phyloP scores from a whole-genome alignment of 2,888 invertebrate genomes.

The Minunthozetes semirufus region DNA sequence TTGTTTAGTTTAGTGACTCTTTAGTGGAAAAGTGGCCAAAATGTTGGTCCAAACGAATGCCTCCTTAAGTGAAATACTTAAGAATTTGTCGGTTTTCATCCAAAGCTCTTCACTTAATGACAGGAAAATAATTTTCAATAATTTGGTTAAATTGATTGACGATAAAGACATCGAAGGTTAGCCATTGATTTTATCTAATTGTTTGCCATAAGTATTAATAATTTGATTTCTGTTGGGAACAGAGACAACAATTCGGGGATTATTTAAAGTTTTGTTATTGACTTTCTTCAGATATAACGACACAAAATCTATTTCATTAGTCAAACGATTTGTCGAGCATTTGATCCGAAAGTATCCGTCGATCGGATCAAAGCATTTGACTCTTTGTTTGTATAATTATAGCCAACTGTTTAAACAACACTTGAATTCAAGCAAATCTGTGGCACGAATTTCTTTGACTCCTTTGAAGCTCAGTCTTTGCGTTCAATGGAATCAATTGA shows the following conservation, averaged over 20 bases:
- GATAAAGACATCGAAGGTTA: constrained; percentile 27
- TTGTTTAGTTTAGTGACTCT: neutral
- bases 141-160: constrained; percentile 5
- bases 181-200: neutral
- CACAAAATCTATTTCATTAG: constrained; percentile 7
- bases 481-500: constrained; percentile 17
- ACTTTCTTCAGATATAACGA: constrained; percentile 17
- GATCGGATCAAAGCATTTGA: neutral
- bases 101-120: constrained; percentile 16
- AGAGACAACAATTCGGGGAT: constrained; percentile 29
- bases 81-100: constrained; percentile 31
- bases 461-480: constrained; percentile 2
- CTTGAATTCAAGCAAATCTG: constrained; percentile 22
- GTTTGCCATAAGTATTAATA: neutral
- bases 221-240: neutral
- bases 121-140: neutral
- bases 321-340: constrained; percentile 11
- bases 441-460: neutral
- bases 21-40: neutral
- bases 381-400: neutral
- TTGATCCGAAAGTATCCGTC: neutral
- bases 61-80: neutral
- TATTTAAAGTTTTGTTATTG: constrained; percentile 8
- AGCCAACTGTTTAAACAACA: neutral
- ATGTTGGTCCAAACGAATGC: constrained; percentile 18